Base-by-base conservation (phyloP, 1,140 invertebrate species). In the Dendrolimus kikuchii region DNA sequence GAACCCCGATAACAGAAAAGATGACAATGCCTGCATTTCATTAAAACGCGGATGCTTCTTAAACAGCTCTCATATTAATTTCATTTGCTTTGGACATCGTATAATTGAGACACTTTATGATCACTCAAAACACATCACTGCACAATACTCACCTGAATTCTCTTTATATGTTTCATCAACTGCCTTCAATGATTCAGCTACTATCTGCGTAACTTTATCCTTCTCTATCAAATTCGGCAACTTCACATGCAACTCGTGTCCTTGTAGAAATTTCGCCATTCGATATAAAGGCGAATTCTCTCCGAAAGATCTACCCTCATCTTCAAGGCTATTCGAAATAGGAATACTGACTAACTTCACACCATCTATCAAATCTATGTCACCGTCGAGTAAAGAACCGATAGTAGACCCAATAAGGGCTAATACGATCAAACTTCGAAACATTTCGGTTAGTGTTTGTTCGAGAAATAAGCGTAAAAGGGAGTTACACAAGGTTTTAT, bases 221-320 rank as follows among this genome's bases (percentile, higher is more conserved):
- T 84, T 88, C 47, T 86, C 85, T 5, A 91, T 86, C 45, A 95
- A 77, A 68, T 90, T 92, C 0, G 90, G 90, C 46, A 95, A 74
- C 57, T 90, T 92, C 5, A 94, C 90, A 60, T 92, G 89, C 1
- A 95, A 67, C 63, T 95, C 93, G 63, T 93, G 91, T 6, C 86
- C 91, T 57, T 91, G 88, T 2, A 94, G 67, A 62, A 94, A 94
- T 51, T 89, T 89, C 9, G 92, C 83, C 43, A 94, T 70, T 2
- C 89, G 85, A 2, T 86, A 90, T 38, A 92, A 58, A 0, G 88
- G 63, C 1, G 88, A 88, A 23, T 84, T 80, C 53, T 89, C 89
- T 8, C 90, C 89, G 5, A 88, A 68, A 5, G 81, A 79, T 37
- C 89, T 79, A 0, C 84, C 84, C 40, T 88, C 87, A 46, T 82